Percentiles rank a stretch among this genome's conserved stretches.
Conservation (phyloP, 2,797 vertebrate genomes). For the Salmo trutta region DNA sequence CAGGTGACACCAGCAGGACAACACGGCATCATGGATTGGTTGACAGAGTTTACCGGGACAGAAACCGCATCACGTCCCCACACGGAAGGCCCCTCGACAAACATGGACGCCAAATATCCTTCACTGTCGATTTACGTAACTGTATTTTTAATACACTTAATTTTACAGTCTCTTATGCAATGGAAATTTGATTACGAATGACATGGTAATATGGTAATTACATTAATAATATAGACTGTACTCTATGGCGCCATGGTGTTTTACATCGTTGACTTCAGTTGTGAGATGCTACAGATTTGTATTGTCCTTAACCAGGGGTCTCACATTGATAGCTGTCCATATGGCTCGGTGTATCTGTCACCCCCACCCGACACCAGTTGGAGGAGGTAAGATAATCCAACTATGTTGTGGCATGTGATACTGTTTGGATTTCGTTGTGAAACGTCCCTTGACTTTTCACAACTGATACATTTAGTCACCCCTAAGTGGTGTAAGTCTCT, state of each 20-base stretch:
- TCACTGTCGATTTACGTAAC: constrained; percentile 33
- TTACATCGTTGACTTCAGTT: not conserved
- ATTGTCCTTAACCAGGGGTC: constrained; percentile 73
- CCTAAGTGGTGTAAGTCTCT: no score
- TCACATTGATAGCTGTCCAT: constrained; percentile 93
- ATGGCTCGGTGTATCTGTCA: constrained; percentile 88
- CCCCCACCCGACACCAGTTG: constrained; percentile 90
- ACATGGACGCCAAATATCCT: constrained; percentile 98
- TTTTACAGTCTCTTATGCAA: not conserved
- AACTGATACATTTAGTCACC: no score
- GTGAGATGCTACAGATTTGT: not conserved
- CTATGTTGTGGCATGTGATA: not conserved
- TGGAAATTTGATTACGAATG: no score
- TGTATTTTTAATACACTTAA: not conserved
- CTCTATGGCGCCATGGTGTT: no score
- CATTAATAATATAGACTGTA: no score
- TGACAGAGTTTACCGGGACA: constrained; percentile 92
- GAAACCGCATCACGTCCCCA: constrained; percentile 89
- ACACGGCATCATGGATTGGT: constrained; percentile 94
- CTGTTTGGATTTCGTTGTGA: not conserved
- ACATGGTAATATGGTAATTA: no score
- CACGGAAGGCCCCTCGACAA: constrained; percentile 92
- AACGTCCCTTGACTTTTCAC: not conserved
- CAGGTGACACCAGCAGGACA: constrained; percentile 89
- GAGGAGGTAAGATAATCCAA: constrained; percentile 81